phyloP scores from a whole-genome alignment of 1,140 invertebrate species.

The Pseudachorutes palmiensis region DNA sequence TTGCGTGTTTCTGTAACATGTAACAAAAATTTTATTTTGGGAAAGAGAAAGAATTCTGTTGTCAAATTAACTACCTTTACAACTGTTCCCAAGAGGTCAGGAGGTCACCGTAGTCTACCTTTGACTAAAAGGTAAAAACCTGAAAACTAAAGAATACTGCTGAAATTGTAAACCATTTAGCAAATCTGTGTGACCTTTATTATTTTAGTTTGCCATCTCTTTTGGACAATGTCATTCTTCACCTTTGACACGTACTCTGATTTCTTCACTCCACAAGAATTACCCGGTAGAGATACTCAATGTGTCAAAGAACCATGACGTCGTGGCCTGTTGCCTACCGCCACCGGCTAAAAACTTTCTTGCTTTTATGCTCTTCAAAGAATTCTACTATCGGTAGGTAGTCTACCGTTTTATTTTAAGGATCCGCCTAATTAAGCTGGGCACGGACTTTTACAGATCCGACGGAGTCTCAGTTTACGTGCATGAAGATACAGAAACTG shows the following conservation, averaged over 20 bases:
- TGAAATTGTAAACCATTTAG: too few species aligned
- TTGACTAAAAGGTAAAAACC: too few species aligned
- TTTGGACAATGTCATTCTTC: constrained; percentile 49
- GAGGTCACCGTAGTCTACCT: too few species aligned
- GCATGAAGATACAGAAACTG: constrained; percentile 19
- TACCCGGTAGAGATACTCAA: constrained; percentile 50
- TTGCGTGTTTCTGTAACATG: too few species aligned
- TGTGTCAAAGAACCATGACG: constrained; percentile 29
- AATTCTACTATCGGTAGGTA: constrained; percentile 32
- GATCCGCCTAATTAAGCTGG: neutral
- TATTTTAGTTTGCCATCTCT: too few species aligned
- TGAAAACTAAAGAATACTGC: too few species aligned
- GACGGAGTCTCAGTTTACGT: constrained; percentile 36
- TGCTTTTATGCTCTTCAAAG: constrained; percentile 36
- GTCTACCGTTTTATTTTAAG: neutral
- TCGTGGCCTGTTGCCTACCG: constrained; percentile 34
- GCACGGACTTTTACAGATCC: constrained; percentile 14
- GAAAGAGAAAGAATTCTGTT: too few species aligned
- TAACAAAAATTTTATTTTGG: too few species aligned
- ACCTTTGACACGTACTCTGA: constrained; percentile 58
- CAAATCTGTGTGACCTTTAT: too few species aligned
- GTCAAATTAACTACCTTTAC: too few species aligned
- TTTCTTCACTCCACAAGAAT: constrained; percentile 64
- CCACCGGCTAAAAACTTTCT: constrained; percentile 36
- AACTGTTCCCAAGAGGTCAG: too few species aligned